A percentile compares a stretch with the other conserved stretches of the same genome.
Evolutionary conservation across 2,888 invertebrate species (phyloP).

Genomic region (Oscheius sp.): DNA sequence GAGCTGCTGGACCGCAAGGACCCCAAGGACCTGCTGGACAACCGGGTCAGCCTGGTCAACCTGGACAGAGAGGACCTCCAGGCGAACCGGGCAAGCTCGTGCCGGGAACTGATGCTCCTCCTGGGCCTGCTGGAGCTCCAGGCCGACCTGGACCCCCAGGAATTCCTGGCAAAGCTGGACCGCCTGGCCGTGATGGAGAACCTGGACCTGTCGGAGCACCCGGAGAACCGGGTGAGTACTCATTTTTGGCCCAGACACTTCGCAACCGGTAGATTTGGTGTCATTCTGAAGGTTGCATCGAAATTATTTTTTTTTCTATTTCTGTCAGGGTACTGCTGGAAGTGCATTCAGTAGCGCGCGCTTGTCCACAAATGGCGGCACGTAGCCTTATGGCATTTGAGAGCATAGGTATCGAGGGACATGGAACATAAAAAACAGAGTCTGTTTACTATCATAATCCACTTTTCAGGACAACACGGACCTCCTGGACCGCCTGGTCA

Average conservation of each 20-base stretch:
- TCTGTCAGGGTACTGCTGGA: too few species aligned
- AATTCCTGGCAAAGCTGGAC: conserved; percentile 58
- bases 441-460: neutral
- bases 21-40: conserved; percentile 67
- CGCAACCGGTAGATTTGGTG: too few species aligned
- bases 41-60: conserved; percentile 65
- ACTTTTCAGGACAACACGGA: conserved; percentile 61
- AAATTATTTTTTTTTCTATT: too few species aligned
- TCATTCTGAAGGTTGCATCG: too few species aligned
- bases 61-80: conserved; percentile 61
- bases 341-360: too few species aligned
- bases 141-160: conserved; percentile 68
- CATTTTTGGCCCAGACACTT: too few species aligned
- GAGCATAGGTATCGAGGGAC: too few species aligned
- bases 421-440: too few species aligned
- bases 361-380: too few species aligned
- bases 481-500: conserved; percentile 69
- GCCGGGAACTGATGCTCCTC: conserved; percentile 59
- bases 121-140: conserved; percentile 65
- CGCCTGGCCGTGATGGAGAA: conserved; percentile 50
- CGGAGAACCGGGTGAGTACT: conserved; percentile 46
- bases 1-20: conserved; percentile 64
- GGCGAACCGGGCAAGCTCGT: conserved; percentile 61
- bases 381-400: too few species aligned
- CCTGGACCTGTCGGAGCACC: conserved; percentile 42